Evolutionary conservation across 2,113 vertebrate species (phyloP), one percentile per base, ranked within the genome.

Genomic region (Boleophthalmus pectinirostris): DNA sequence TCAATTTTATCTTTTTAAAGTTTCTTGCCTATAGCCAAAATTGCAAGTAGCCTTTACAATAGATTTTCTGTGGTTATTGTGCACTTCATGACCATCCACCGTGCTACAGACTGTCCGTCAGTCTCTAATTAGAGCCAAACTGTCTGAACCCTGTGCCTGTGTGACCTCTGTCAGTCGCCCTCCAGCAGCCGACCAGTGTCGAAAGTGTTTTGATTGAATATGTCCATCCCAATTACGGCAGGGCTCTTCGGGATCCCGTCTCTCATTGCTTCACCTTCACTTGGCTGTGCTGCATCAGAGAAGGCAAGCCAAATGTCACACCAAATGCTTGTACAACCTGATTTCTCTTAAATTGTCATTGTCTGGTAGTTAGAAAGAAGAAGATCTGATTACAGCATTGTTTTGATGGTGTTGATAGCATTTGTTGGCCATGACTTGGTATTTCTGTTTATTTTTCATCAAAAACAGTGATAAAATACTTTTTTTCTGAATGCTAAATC

Each of bases 181-280:
- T 58, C 23, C 56, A 25, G 56, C 56, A 23, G 10, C 23, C 68
- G 56, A 75, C 72, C 83, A 91, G 93, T 89, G 58, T 90, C 66
- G 72, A 87, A 79, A 73, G 70, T 81, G 82, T 85, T 92, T 91
- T 92, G 91, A 93, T 91, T 91, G 90, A 91, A 91, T 81, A 83
- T 85, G 90, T 82, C 90, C 71, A 67, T 91, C 82, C 77, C 81
- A 92, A 91, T 92, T 91, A 93, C 24, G 70, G 64, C 58, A 69
- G 81, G 79, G 74, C 88, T 86, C 80, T 90, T 83, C 80, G 82
- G 87, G 81, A 85, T 88, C 81, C 46, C 33, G 72, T 49, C 80
- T 84, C 80, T 82, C 82, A 89, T 90, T 92, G 90, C 83, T 84
- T 90, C 84, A 73, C 80, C 69, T 78, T 82, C 80, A 81, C 77